Evolutionary conservation across 30 jellyfish, hydroid and myxozoan genomes (phyloP), one percentile per base, ranked within the genome.

Genomic region (Cassiopea xamachana): DNA sequence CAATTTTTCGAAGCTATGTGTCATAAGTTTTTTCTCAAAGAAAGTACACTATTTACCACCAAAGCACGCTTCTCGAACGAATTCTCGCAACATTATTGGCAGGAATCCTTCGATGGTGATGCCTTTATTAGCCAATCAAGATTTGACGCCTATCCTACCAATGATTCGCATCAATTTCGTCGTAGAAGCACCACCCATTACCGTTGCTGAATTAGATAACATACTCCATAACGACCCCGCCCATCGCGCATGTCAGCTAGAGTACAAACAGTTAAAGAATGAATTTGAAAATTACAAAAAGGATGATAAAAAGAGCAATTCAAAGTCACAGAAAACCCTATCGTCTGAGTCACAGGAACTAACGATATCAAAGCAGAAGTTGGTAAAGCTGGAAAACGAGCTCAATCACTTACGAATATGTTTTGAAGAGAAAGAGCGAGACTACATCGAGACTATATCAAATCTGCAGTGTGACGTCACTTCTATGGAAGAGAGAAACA

Each of bases 221-320:
- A 72, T 86, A 55, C 88, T 81, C 7, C 93, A 91, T 18, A 92
- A 95, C 82, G 99, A 95, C 81, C 93, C 97, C 15, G 77, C 91
- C 1, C 99, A 90, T 84, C 93, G 91, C 51, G 94, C 94, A 19
- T 96, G 99, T 86, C 96, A 81, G 81, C 46, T 71, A 60, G 99
- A 91, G 75, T 92, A 92, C 83, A 77, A 80, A 59, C 98, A 96
- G 84, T 87, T 96, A 74, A 96, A 96, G 69, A 97, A 88, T 1
- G 99, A 96, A 77, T 89, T 90, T 82, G 98, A 92, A 55, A 61
- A 75, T 73, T 92, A 86, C 84, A 96, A 96, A 69, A 80, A 39
- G 19, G 89, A 87, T 19, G 67, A 7, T 17, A 80, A 60, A 68
- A 71, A 15, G 15, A 49, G 7, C 17, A 75, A 48, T 9, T 17